Evolutionary conservation across 1,140 invertebrate genomes (phyloP), one percentile per base, ranked within the genome.

Genomic region (Brachionus rubens): DNA sequence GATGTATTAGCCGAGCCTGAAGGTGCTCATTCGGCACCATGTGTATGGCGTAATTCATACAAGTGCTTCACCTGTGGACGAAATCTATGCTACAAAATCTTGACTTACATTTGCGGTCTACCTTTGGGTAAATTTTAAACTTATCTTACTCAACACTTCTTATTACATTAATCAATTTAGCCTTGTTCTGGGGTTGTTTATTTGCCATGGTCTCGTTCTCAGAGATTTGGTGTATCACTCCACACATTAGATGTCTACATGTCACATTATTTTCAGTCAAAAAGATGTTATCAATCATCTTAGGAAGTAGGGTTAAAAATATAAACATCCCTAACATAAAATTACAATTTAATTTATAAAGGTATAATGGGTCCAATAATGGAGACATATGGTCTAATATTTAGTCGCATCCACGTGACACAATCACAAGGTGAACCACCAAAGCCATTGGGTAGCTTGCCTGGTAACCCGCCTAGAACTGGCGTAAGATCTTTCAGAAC

Each of bases 61-160:
- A 72, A 72, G 12, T 72, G 68, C 19, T 72, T 72, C 28, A 50
- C 14, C 24, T 72, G 68, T 72, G 68, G 68, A 14, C 7, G 68
- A 50, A 72, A 72, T 50, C 19, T 72, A 48, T 72, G 68, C 46
- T 72, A 72, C 46, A 72, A 72, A 54, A 72, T 72, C 14, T 54
- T 72, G 10, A 72, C 68, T 36, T 72, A 36, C 30, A 50, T 72
- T 26, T 72, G 41, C 46, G 68, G 68, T 48, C 12, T 72, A 12
- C 68, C 68, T 28, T 19, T 54, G 16, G 65, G 65, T 47, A 54
- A 59, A 2, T 56, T 68, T 26, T 19, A 5, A 19, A 5, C 6
- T 50, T 5, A 50, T 26, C 12, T 19, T n/a, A n/a, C n/a, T n/a
- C n/a, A n/a, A n/a, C n/a, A n/a, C n/a, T n/a, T n/a, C n/a, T n/a